A percentile compares a stretch with the other conserved stretches of the same genome.
Conservation (phyloP, 2,888 invertebrate genomes). For the Sesia apiformis region DNA sequence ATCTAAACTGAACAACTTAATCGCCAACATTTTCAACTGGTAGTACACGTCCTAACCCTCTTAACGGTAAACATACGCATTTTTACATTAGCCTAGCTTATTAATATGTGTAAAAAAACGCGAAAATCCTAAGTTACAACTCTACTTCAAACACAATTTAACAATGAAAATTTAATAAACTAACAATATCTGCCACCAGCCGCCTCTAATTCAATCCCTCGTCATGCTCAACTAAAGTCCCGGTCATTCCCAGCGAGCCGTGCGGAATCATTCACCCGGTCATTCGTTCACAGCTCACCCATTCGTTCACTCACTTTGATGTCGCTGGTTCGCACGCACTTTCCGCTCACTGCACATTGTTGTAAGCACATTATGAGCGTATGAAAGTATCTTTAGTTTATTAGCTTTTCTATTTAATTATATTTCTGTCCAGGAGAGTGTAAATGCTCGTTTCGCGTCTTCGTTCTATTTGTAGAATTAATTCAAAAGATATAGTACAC, state of each 20-base stretch:
- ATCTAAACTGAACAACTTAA: too few species aligned
- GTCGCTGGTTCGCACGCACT: conserved; percentile 50
- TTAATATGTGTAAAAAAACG: too few species aligned
- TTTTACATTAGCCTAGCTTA: too few species aligned
- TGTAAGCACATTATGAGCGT: conserved; percentile 19
- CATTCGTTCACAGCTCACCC: conserved; percentile 39
- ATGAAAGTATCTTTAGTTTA: neutral
- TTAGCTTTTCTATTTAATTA: neutral
- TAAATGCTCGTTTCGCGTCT: too few species aligned
- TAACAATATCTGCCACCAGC: neutral
- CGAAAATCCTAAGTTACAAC: too few species aligned
- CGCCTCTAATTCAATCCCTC: neutral
- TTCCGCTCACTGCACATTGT: conserved; percentile 43
- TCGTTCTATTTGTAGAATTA: too few species aligned
- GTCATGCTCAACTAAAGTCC: conserved; percentile 10
- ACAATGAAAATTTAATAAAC: neutral
- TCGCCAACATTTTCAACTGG: too few species aligned
- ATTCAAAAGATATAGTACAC: too few species aligned
- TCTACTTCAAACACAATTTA: too few species aligned
- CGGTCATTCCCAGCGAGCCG: conserved; percentile 51
- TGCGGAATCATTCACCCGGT: conserved; percentile 52
- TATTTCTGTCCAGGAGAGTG: neutral
- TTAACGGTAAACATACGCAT: too few species aligned
- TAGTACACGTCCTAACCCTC: too few species aligned
- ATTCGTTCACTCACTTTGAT: conserved; percentile 55